Evolutionary conservation across 2,797 vertebrate genomes (phyloP), one percentile per base, ranked within the genome.

Genomic region (Xyrichtys novacula): DNA sequence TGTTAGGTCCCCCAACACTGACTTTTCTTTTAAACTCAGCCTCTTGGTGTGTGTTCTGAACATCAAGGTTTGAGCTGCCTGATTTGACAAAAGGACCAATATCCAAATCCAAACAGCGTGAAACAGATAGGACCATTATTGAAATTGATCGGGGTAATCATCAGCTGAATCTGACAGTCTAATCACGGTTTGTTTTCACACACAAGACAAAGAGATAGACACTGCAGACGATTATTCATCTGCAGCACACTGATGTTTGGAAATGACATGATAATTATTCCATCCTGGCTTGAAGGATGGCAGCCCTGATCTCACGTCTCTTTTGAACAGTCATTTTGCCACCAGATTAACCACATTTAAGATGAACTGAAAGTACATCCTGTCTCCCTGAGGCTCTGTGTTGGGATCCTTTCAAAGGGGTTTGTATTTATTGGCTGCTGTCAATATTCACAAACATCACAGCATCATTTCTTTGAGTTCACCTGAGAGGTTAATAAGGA

Each of bases 261-360:
- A 86, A 83, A 80, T 84, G 52, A 83, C 80, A 83, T 28, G 53
- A 44, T 84, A 81, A 87, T 89, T 87, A 82, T 83, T 85, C 64
- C 61, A 38, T 83, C 74, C 59, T 32, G 64, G 39, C 61, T 78
- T 65, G 56, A 82, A 74, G 48, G 76, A 82, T 80, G 66, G 54
- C 66, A 22, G 50, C 7, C 38, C 58, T 57, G 66, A 83, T 85
- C 56, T 32, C 38, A 38, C 4, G 3, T 72, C 57, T 65, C 29
- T 65, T 58, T 31, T 65, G 28, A 52, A 52, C 57, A 57, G 52
- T 69, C 16, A 50, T 57, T 65, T 66, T 64, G 47, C 72, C 59
- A 53, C 62, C 48, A 44, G 54, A 81, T 75, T 72, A 79, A 66
- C 36, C 63, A 48, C 68, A 20, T 65, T 58, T 59, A 64, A 62